Conservation (phyloP, 2,888 invertebrate genomes). For the Chymomyza procnemis region DNA sequence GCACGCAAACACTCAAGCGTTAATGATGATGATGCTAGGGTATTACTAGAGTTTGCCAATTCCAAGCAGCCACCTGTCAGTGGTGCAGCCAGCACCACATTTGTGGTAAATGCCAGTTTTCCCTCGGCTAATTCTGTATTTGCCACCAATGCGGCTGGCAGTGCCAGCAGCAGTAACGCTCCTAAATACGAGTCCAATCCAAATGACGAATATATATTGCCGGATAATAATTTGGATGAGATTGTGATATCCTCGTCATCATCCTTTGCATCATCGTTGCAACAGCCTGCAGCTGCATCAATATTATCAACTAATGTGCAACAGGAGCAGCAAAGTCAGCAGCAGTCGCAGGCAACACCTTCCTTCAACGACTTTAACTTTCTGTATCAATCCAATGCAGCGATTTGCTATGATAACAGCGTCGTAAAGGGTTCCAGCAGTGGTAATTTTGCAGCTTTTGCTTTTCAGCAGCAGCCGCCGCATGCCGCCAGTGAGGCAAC, state of each 20-base stretch:
- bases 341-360: slow-evolving; percentile 21
- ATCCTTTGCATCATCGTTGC: slow-evolving; percentile 59
- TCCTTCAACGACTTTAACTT: slow-evolving; percentile 57
- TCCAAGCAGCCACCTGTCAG: slow-evolving; percentile 58
- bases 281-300: slow-evolving; percentile 21
- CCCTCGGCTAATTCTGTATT: slow-evolving; percentile 73
- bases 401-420: slow-evolving; percentile 14
- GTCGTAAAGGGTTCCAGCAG: slow-evolving; percentile 15
- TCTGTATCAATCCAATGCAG: slow-evolving; percentile 51
- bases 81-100: slow-evolving; percentile 44
- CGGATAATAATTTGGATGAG: slow-evolving; percentile 65
- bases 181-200: slow-evolving; percentile 25
- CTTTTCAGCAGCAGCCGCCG: slow-evolving; percentile 11
- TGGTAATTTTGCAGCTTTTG: slow-evolving; percentile 14
- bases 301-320: slow-evolving; percentile 15
- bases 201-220: slow-evolving; percentile 62
- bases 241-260: slow-evolving; percentile 69
- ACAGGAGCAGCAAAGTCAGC: slow-evolving; percentile 20
- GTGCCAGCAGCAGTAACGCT: slow-evolving; percentile 6
- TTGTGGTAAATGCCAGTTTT: slow-evolving; percentile 66
- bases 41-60: slow-evolving; percentile 72
- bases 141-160: slow-evolving; percentile 41
- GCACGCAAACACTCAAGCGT: slow-evolving; percentile 45
- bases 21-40: slow-evolving; percentile 72
- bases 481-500: slow-evolving; percentile 60